Percentiles rank a stretch among this genome's conserved stretches.
Evolutionary conservation across 2,888 invertebrate species (phyloP).

Genomic region (Rhabditophanes sp.): DNA sequence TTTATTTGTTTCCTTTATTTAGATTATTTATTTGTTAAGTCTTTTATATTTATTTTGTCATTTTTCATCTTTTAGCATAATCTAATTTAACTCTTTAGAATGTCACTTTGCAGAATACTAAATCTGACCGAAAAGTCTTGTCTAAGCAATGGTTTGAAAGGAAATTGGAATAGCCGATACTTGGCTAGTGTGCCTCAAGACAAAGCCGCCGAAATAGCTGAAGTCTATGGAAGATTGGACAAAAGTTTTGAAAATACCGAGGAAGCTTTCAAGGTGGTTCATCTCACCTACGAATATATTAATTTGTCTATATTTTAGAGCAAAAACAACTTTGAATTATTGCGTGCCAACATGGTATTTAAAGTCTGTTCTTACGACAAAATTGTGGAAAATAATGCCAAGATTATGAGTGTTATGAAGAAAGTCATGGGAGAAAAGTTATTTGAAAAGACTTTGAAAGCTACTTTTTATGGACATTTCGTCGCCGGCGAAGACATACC

Average conservation of each 20-base stretch:
- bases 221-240: slow-evolving; percentile 30
- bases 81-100: background rate
- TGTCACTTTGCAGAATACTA: background rate
- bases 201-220: slow-evolving; percentile 33
- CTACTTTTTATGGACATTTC: slow-evolving; percentile 95
- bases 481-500: slow-evolving; percentile 76
- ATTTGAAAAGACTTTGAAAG: slow-evolving; percentile 57
- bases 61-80: background rate
- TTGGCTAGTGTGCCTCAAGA: too few species aligned
- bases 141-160: background rate
- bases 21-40: background rate
- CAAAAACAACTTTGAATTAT: slow-evolving; percentile 35
- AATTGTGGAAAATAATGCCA: slow-evolving; percentile 34
- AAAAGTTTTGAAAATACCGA: slow-evolving; percentile 35
- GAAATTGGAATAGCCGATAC: too few species aligned
- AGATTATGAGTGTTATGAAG: slow-evolving; percentile 23
- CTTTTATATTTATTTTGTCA: background rate
- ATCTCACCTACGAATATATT: background rate
- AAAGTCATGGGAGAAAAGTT: slow-evolving; percentile 16
- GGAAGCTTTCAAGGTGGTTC: slow-evolving; percentile 38
- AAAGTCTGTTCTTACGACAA: slow-evolving; percentile 25
- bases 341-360: slow-evolving; percentile 35
- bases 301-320: slow-evolving; percentile 36
- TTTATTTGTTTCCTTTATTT: too few species aligned
- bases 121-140: background rate